Base-by-base conservation (phyloP, 2,797 vertebrate genomes). In the Neoniphon sammara region DNA sequence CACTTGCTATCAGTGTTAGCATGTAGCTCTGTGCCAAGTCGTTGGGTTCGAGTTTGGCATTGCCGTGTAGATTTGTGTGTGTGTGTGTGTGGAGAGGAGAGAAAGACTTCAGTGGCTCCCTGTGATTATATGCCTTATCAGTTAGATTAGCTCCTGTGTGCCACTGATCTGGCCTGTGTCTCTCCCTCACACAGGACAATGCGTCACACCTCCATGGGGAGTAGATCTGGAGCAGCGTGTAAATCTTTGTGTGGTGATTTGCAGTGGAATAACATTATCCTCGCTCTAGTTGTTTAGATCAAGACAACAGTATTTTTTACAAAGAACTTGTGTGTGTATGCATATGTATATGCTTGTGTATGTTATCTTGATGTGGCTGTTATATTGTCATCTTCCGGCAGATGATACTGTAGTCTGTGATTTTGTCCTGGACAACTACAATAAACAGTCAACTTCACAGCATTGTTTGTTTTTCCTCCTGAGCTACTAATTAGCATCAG, bases 1-100 rank as follows among this genome's bases (percentile, higher is more conserved):
- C 78, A 88, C 83, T 78, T 76, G 70, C 88, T 92, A 90, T 93
- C 92, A 90, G 87, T 89, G 88, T 91, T 88, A 80, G 87, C 73
- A 82, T 70, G 47, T 49, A 83, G 76, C 73, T 78, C 75, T 77
- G 65, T 87, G 88, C 90, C 89, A 93, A 81, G 75, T 85, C 76
- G 78, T 56, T 42, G 0, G 15, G 57, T 80, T 65, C 75, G 77
- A 78, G 73, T 76, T 58, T 77, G 75, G 72, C 85, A 56, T 61
- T 80, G 85, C 58, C 63, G 73, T 64, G 44, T 34, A 66, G 80
- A 58, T 65, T 7, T 66, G 58, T 36, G 55, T 64, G 50, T 39
- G 42, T 31, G 31, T 70, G 11, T 64, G 50, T 72, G 76, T 47
- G n/a, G n/a, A 14, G 31, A 31, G 36, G 20, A 15, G 20, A 11